Base-by-base conservation (phyloP, 2,888 invertebrate species). In the Acrobasis consociella region DNA sequence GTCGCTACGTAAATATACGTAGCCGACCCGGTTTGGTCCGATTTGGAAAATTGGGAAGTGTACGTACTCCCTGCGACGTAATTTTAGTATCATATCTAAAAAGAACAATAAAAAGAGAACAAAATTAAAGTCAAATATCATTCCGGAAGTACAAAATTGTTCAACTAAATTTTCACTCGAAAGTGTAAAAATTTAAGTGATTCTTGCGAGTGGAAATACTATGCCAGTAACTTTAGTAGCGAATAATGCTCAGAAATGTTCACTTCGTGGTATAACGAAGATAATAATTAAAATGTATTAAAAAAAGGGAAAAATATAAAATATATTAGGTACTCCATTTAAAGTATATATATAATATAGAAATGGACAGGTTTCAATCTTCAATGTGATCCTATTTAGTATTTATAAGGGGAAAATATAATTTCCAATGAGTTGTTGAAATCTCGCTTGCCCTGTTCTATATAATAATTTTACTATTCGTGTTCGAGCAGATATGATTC, bases 371-470 rank as follows among this genome's bases (percentile, higher is more conserved):
- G 61, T 67, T 63, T 67, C 59, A 49, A 63, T 67, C 63, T 67
- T 67, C 62, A 59, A 66, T 64, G 65, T 68, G 63, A 68, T 68
- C 65, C 60, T 68, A 67, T 3, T 22, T 3, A 22, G 2, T 22
- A 22, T 22, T 60, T 52, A 62, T 63, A 62, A 60, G 37, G 37
- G 38, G 39, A 49, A 9, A 22, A 16, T 51, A 22, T 22, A 17
- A 22, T 62, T 60, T 67, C 62, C 65, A 64, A 60, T 60, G 63
- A 64, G 60, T 63, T 64, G 66, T 65, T 64, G 65, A 62, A 67
- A 65, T 64, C 60, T 65, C 62, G 42, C 56, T 56, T 55, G 10
- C 53, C 52, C 5, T 22, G 56, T 42, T 56, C 56, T 39, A 11
- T 9, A n/a, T 42, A 22, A 46, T 46, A 13, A 42, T 56, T 39